phyloP scores from a whole-genome alignment of 2,888 invertebrate species.

The Lathronympha strigana region DNA sequence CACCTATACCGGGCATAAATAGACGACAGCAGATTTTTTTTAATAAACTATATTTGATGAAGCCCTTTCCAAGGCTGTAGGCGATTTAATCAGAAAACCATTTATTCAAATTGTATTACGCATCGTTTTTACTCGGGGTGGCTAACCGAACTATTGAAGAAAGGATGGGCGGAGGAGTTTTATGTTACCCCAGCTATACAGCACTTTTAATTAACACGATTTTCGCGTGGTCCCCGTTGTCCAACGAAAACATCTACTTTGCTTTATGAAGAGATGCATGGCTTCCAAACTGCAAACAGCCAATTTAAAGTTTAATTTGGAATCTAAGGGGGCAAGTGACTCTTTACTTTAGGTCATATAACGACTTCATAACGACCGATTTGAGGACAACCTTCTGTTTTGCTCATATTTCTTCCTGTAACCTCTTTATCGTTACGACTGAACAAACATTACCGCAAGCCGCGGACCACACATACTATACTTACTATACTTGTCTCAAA shows the following conservation, averaged over 20 bases:
- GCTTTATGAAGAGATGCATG: too few species aligned
- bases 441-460: conserved; percentile 15
- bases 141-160: background rate
- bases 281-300: too few species aligned
- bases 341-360: background rate
- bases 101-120: conserved; percentile 21
- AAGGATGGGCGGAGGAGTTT: background rate
- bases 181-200: background rate
- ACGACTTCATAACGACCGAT: background rate
- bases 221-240: too few species aligned
- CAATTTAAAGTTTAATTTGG: background rate
- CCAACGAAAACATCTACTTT: too few species aligned
- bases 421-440: conserved; percentile 8
- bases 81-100: conserved; percentile 1
- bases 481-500: conserved; percentile 20
- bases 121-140: conserved; percentile 1
- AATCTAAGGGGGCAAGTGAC: background rate
- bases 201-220: too few species aligned
- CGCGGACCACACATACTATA: conserved; percentile 15
- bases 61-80: conserved; percentile 23
- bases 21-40: conserved; percentile 17
- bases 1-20: conserved; percentile 43
- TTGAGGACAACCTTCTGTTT: conserved; percentile 4
- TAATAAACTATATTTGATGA: conserved; percentile 9
- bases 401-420: conserved; percentile 4